These are phyloP conservation scores for Drosophila ficusphila DNA, from an alignment of 1,140 invertebrate genomes.

Conservation along the genomic window DNA sequence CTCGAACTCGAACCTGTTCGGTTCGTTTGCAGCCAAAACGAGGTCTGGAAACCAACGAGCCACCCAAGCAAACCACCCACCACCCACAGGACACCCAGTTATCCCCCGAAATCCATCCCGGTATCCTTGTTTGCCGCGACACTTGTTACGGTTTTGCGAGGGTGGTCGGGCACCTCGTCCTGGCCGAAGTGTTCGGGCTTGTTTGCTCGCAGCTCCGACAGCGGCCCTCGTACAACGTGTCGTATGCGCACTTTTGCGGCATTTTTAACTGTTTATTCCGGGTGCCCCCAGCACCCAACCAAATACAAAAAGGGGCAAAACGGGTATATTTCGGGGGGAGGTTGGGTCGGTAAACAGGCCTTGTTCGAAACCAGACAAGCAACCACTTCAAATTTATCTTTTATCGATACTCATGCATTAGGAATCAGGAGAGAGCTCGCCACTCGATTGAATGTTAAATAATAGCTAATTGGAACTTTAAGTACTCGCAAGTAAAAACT, in stretches of 20 bases:
- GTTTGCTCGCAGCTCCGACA: slow-evolving; percentile 44
- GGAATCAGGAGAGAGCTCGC: not conserved
- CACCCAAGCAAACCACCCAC: too few species aligned
- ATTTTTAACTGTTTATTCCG: slow-evolving; percentile 67
- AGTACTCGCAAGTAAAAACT: too few species aligned
- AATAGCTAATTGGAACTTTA: not conserved
- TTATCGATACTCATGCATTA: slow-evolving; percentile 7
- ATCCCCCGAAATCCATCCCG: not conserved
- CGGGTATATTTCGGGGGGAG: not conserved
- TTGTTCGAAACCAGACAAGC: slow-evolving; percentile 36
- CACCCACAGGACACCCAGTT: not conserved
- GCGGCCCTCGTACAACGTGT: slow-evolving; percentile 61
- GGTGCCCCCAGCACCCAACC: slow-evolving; percentile 8
- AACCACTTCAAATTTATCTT: slow-evolving; percentile 35
- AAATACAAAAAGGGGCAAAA: not conserved
- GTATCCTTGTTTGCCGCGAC: slow-evolving; percentile 66
- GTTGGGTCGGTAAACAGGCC: not conserved
- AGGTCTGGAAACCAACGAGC: not conserved
- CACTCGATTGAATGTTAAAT: not conserved
- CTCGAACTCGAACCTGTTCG: slow-evolving; percentile 56
- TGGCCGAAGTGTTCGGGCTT: slow-evolving; percentile 38
- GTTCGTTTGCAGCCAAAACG: slow-evolving; percentile 22
- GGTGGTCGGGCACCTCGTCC: not conserved
- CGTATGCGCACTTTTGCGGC: slow-evolving; percentile 78
- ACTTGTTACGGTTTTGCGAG: slow-evolving; percentile 67